A percentile compares a stretch with the other conserved stretches of the same genome.
Conservation (phyloP, 2,797 vertebrate species). For the Chloroceryle amazona region DNA sequence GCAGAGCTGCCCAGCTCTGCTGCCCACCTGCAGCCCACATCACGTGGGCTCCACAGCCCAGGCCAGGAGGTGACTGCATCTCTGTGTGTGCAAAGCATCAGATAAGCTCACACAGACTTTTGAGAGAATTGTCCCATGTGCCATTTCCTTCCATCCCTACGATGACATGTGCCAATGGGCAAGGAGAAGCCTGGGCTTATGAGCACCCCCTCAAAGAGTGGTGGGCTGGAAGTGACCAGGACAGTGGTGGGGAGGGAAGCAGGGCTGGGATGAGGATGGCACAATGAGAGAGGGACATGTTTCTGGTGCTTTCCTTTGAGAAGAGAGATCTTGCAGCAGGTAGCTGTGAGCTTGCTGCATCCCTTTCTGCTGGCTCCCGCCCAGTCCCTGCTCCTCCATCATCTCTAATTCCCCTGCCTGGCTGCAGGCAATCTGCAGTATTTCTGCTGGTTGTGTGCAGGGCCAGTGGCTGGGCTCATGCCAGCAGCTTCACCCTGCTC, state of each 20-base stretch:
- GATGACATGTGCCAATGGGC: accelerated
- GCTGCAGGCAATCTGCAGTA: not conserved
- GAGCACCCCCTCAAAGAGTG: accelerated
- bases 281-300: not conserved
- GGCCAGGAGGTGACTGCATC: not conserved
- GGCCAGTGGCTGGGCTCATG: not conserved
- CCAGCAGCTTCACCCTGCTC: not conserved
- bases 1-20: not conserved
- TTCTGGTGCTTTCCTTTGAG: not conserved
- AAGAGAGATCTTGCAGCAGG: not conserved
- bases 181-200: not conserved
- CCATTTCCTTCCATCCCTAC: not conserved
- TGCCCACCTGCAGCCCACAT: not conserved
- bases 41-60: not conserved
- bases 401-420: not conserved
- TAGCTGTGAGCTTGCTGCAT: not conserved
- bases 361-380: not conserved
- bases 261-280: not conserved
- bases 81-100: not conserved
- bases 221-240: not conserved
- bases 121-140: not conserved
- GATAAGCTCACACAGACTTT: not conserved
- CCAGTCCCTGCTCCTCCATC: not conserved
- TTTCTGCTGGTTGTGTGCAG: not conserved
- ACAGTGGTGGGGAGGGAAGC: not conserved